Evolutionary conservation across 2,113 vertebrate genomes (phyloP), one percentile per base, ranked within the genome.

Genomic region (Ceyx margarethae): DNA sequence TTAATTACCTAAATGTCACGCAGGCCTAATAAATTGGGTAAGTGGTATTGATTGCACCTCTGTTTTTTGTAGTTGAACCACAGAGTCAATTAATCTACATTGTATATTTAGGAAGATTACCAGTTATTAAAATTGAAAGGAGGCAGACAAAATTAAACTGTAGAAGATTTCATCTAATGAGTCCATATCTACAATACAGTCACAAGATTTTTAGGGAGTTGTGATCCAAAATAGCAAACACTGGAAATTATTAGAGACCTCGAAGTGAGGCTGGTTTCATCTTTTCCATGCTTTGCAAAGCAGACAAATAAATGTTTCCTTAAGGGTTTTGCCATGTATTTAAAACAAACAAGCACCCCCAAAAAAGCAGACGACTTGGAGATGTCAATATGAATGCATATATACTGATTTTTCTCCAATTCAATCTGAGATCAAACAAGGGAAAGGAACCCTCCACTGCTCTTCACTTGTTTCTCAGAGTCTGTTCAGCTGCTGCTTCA

Each of bases 11-110:
- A 94, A 95, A 96, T 96, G 94, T 81, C 85, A 89, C 78, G 81
- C 67, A 95, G 77, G 77, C 79, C 86, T 91, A 91, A 92, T 96
- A 96, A 93, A 85, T 81, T 93, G 93, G 91, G 96, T 92, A 93
- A 89, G 56, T 61, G 21, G 25, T 94, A 97, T 96, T 68, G 85
- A 97, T 97, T 91, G 77, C 1, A 0, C 57, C 64, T 82, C 48
- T 57, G 11, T 3, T 88, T 89, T 85, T 58, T 95, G 82, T 77
- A 76, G 78, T 84, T 56, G 72, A 94, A 91, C 33, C 54, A 61
- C 0, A 53, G 26, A 92, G 86, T 69, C 87, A 93, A 89, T 93
- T 96, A 96, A 95, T 95, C 74, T 77, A 42, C 57, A 82, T 69
- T 89, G 84, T 93, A 86, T 91, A 84, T 90, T 90, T 73, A 87